Evolutionary conservation across 2,888 invertebrate genomes (phyloP).

Genomic region (Beris morrisii): DNA sequence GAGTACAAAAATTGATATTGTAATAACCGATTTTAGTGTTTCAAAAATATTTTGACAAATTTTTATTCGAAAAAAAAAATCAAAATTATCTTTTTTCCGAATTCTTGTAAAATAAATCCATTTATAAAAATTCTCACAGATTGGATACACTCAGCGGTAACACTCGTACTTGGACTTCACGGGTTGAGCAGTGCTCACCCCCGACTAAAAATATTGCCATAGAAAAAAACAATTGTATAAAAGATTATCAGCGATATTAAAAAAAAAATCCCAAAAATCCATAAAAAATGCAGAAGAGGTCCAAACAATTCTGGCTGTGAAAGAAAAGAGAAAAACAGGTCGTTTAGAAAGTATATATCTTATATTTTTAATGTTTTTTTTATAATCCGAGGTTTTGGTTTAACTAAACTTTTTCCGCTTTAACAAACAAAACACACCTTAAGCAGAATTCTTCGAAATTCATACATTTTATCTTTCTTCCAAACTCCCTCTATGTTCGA

Average conservation of each 20-base stretch:
- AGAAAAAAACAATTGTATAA: slow-evolving; percentile 21
- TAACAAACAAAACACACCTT: too few relatives aligned
- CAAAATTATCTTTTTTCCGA: too few relatives aligned
- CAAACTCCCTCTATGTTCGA: slow-evolving; percentile 16
- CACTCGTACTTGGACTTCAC: slow-evolving; percentile 18
- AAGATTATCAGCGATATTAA: slow-evolving; percentile 14
- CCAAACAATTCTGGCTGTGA: slow-evolving; percentile 16
- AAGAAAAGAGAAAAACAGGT: slow-evolving; percentile 13
- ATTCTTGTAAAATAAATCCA: too few relatives aligned
- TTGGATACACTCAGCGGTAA: slow-evolving; percentile 5
- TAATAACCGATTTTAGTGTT: too few relatives aligned
- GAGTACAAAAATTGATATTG: too few relatives aligned
- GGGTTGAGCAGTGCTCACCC: slow-evolving; percentile 20
- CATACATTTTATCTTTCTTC: neutral
- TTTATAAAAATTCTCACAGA: slow-evolving; percentile 4
- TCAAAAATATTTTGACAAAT: too few relatives aligned
- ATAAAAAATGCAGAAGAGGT: neutral
- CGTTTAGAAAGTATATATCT: neutral
- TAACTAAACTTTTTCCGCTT: too few relatives aligned
- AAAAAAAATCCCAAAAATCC: neutral
- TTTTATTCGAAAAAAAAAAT: too few relatives aligned
- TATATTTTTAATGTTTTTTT: too few relatives aligned
- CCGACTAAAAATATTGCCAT: slow-evolving; percentile 9
- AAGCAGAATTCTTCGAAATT: too few relatives aligned
- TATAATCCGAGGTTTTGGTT: too few relatives aligned